A percentile compares a stretch with the other conserved stretches of the same genome.
Conservation (phyloP, 2,113 vertebrate species). For the Mesitornis unicolor region DNA sequence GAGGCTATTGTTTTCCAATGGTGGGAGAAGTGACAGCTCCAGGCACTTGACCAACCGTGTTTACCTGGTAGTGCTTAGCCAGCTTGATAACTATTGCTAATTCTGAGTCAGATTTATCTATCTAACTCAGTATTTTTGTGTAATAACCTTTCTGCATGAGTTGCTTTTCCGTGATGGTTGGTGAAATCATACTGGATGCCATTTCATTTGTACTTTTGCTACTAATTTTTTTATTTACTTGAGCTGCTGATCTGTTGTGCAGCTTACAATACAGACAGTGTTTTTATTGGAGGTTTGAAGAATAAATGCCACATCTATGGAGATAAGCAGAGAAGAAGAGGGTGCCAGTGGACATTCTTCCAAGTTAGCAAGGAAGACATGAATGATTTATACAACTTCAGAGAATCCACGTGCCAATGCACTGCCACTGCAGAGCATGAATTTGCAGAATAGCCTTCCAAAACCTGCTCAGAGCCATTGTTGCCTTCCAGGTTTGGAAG, state of each 20-base stretch:
- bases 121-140: background rate
- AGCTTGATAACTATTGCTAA: background rate
- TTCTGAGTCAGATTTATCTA: background rate
- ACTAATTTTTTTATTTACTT: constrained; percentile 38
- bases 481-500: background rate
- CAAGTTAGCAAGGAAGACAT: background rate
- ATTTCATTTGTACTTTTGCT: constrained; percentile 29
- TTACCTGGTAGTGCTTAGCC: background rate
- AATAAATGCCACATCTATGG: background rate
- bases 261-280: background rate
- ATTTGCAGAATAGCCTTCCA: background rate
- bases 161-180: background rate
- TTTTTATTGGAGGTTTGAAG: background rate
- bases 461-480: background rate
- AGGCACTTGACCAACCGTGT: background rate
- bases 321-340: background rate
- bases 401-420: background rate
- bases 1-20: background rate
- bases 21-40: background rate
- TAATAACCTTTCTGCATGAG: constrained; percentile 12
- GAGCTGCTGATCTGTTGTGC: constrained; percentile 1
- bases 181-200: background rate
- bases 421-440: background rate
- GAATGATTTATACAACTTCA: background rate
- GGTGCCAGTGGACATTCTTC: background rate